phyloP scores from a whole-genome alignment of 2,113 vertebrate genomes.

The Piaya cayana region DNA sequence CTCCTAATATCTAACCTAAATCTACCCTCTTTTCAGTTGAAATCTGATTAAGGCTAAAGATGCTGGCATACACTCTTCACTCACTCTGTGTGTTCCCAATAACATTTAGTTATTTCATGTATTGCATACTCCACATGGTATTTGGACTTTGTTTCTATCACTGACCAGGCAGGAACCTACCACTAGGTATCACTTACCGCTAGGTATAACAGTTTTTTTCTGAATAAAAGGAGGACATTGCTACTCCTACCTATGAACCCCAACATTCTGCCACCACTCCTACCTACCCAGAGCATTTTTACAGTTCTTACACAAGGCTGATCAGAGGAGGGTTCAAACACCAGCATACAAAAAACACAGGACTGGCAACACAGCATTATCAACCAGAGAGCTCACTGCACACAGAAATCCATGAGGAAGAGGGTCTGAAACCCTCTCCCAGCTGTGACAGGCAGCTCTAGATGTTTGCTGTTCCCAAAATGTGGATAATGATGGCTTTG shows the following conservation, averaged over 20 bases:
- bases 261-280: not conserved
- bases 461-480: not conserved
- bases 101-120: not conserved
- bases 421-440: not conserved
- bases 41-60: not conserved
- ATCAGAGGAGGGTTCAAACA: not conserved
- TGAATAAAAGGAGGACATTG: too few relatives aligned
- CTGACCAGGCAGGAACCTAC: not conserved
- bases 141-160: not conserved
- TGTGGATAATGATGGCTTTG: accelerated
- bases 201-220: too few relatives aligned
- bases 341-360: not conserved
- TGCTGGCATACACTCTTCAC: not conserved
- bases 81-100: not conserved
- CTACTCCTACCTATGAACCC: not conserved
- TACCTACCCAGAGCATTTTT: not conserved
- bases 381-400: accelerated
- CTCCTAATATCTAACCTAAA: too few relatives aligned
- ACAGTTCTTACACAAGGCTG: not conserved
- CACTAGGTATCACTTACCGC: accelerated
- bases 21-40: too few relatives aligned
- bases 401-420: accelerated
- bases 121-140: accelerated
- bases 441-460: not conserved
- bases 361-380: not conserved